phyloP scores from a whole-genome alignment of 2,113 vertebrate genomes.

The Mastomys coucha region DNA sequence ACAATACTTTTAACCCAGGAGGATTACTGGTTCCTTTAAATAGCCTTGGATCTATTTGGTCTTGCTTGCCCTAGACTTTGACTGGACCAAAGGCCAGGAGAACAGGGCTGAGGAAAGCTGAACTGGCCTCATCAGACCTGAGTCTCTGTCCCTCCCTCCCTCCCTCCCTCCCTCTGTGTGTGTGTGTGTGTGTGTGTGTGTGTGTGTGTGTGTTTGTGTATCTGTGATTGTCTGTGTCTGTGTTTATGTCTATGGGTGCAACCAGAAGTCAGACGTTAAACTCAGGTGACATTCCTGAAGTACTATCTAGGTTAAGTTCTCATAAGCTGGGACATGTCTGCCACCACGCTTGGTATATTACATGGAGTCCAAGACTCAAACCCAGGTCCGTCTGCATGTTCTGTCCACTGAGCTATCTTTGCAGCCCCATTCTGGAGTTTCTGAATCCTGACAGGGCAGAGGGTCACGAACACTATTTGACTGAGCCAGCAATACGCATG shows the following conservation, averaged over 20 bases:
- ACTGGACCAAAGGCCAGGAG: background rate
- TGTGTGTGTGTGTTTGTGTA: too few species aligned
- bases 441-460: background rate
- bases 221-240: background rate
- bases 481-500: background rate
- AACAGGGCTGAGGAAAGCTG: background rate
- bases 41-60: slow-evolving; percentile 10
- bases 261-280: too few species aligned
- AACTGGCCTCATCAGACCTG: background rate
- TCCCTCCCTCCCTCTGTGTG: background rate
- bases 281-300: background rate
- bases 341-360: background rate
- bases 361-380: background rate
- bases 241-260: background rate
- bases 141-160: background rate
- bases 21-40: slow-evolving; percentile 37
- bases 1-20: slow-evolving; percentile 26
- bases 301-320: background rate
- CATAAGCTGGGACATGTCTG: background rate
- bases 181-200: background rate
- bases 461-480: background rate
- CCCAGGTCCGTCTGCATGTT: background rate
- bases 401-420: background rate
- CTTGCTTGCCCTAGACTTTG: slow-evolving; percentile 42
- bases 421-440: background rate